Base-by-base conservation (phyloP, 2,888 invertebrate species). In the Heteromurus nitidus region DNA sequence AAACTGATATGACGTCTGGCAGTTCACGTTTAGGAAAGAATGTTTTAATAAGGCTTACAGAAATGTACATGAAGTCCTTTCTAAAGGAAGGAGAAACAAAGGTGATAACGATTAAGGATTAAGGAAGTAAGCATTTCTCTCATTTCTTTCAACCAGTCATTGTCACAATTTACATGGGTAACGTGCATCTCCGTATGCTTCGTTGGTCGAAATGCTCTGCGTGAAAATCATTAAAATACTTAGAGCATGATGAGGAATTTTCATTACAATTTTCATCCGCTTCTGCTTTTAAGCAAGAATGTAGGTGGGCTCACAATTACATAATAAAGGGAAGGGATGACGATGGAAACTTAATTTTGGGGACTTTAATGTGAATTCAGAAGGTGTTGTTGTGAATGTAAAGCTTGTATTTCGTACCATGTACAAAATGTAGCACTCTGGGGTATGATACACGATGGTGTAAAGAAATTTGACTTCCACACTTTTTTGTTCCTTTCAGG, bases 151-250 rank as follows among this genome's bases (percentile, higher is more conserved):
- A 36, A 36, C 13, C 5, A 36, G 36, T 47, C 47, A 47, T 47
- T 47, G 47, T 47, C 47, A 47, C 47, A 5, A n/a, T n/a, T n/a
- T n/a, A n/a, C n/a, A 3, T 11, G 36, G 47, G n/a, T 3, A 47
- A 16, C 16, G 11, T 47, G 3, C 47, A 47, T n/a, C 16, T 11
- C 3, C 11, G 47, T 16, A 13, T 55, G n/a, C n/a, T 55, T 55
- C 55, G 9, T 55, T 55, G n/a, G n/a, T n/a, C 22, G 55, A 9
- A 55, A 22, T 55, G n/a, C n/a, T n/a, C 31, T 28, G 50, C 47
- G 18, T 68, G 31, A 50, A 73, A n/a, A 50, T 53, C 50, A 73
- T 73, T 73, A 28, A 64, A 73, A 64, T 73, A 22, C 73, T 73
- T 44, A 44, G 62, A 64, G 73, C 73, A 73, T 64, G 62, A 47